phyloP scores from a whole-genome alignment of 2,113 vertebrate species.

The Gopherus evgoodei region DNA sequence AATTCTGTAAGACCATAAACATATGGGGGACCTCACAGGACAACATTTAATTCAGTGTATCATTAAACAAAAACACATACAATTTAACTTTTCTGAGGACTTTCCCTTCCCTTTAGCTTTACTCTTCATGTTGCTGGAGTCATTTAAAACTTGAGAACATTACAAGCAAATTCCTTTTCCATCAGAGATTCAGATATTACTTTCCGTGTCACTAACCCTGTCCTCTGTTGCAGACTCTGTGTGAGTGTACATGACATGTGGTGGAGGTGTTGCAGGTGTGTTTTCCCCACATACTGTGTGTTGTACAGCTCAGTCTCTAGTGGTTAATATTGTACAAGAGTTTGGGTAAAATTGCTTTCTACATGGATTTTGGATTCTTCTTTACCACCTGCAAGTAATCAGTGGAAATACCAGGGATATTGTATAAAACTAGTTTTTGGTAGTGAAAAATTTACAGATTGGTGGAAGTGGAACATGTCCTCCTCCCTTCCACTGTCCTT shows the following conservation, averaged over 20 bases:
- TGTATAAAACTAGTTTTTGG: neutral
- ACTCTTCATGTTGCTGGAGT: neutral
- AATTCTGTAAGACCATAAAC: neutral
- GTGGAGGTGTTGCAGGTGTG: neutral
- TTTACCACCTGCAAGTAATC: slow-evolving; percentile 15
- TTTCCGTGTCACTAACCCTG: neutral
- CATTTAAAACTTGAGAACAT: neutral
- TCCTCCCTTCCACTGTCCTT: neutral
- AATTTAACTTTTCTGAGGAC: neutral
- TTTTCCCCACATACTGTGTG: slow-evolving; percentile 22
- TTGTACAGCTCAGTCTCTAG: neutral
- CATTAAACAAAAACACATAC: neutral
- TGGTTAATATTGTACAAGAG: neutral
- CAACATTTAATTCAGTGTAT: neutral
- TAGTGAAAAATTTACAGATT: neutral
- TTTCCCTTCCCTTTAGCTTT: neutral
- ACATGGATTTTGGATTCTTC: neutral
- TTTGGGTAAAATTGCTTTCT: neutral
- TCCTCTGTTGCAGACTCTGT: neutral
- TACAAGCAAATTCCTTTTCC: neutral
- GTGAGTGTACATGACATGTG: neutral
- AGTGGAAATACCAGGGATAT: neutral
- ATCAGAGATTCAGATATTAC: neutral
- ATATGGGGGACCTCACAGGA: neutral
- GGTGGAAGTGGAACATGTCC: neutral